Evolutionary conservation across 2,797 vertebrate genomes (phyloP), one percentile per base, ranked within the genome.

Genomic region (Manis crassicaudata): DNA sequence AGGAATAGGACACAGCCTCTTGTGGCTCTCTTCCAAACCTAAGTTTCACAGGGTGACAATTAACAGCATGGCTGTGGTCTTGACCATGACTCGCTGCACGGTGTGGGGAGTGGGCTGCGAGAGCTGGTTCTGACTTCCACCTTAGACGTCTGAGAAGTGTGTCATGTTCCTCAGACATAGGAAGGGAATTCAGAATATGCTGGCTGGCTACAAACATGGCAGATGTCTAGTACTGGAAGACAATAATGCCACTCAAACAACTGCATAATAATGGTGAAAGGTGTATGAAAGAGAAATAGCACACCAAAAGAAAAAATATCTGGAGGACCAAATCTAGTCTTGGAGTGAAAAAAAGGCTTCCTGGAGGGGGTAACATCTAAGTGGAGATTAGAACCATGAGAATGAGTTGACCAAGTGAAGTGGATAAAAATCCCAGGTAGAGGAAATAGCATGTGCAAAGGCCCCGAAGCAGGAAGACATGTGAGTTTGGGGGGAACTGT

Each of bases 241-340:
- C 2, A 23, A 75, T 37, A 14, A 1, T 14, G 18, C 21, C 43
- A n/a, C n/a, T 82, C 56, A 0, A 54, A 65, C 10, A 32, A 29
- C 1, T 20, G 32, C 18, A 2, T 5, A 12, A 18, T 25, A 11
- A 32, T 25, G 13, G 65, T 3, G 2, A 4, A 8, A 32, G 21
- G 37, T 2, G 8, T 27, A 13, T 21, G 27, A 17, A 63, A 62
- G 50, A 60, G 23, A 35, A n/a, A 25, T 6, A 9, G n/a, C 29
- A 17, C 25, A 8, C 40, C 3, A 1, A 67, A 21, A 54, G 75
- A 40, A 76, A 20, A 35, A 63, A 23, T 8, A 46, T 11, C 29
- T 35, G 43, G 35, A 88, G 37, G 62, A 40, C 25, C 65, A 94
- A 14, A 70, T 1, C 0, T 50, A 35, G 32, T 65, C 27, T 27